Evolutionary conservation across 2,113 vertebrate genomes (phyloP).

Genomic region (Cynocephalus volans): DNA sequence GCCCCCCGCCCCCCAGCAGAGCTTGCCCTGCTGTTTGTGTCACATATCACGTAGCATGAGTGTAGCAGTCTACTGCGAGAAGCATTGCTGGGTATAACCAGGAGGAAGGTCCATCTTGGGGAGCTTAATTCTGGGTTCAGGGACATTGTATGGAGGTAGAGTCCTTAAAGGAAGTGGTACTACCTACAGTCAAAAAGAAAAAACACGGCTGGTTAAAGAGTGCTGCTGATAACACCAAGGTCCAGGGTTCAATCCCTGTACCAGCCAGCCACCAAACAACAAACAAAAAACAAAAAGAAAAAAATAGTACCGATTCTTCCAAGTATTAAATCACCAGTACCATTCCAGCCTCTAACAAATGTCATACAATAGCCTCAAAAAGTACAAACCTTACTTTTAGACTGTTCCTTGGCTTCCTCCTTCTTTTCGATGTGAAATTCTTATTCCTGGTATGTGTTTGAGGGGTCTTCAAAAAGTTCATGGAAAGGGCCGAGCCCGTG

Average conservation of each 20-base stretch:
- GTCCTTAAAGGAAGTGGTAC: not conserved
- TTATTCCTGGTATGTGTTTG: not conserved
- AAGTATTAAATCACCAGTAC: not conserved
- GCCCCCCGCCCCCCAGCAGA: accelerated
- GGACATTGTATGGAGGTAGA: not conserved
- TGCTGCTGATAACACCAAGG: too few relatives aligned
- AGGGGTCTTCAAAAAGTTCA: too few relatives aligned
- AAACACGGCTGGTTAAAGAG: too few relatives aligned
- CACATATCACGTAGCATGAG: not conserved
- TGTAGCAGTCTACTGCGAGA: accelerated
- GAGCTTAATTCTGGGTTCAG: not conserved
- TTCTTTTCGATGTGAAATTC: not conserved
- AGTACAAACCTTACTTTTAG: conserved; percentile 22
- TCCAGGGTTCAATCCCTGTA: too few relatives aligned
- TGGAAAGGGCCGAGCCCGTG: too few relatives aligned
- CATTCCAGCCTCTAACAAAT: not conserved
- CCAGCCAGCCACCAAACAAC: too few relatives aligned
- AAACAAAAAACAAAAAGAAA: not conserved
- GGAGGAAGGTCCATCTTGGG: not conserved
- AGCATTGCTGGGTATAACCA: not conserved
- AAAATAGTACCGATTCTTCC: not conserved
- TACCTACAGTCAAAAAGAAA: not conserved
- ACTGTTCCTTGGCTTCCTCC: not conserved
- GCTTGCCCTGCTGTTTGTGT: not conserved
- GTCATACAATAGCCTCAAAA: not conserved